phyloP scores from a whole-genome alignment of 2,113 vertebrate species.

The Odocoileus virginianus region DNA sequence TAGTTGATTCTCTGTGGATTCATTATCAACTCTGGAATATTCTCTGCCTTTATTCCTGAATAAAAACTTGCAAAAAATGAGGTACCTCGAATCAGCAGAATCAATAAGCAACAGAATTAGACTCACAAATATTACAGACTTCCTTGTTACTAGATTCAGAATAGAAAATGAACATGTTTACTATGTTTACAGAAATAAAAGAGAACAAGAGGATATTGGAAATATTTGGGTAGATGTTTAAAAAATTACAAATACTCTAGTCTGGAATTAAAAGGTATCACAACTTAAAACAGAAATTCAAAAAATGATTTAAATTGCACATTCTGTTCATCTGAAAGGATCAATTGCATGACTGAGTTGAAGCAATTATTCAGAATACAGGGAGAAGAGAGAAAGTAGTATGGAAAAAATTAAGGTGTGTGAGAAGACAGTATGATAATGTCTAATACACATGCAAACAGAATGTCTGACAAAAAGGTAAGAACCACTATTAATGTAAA shows the following conservation, averaged over 20 bases:
- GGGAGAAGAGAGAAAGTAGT: neutral
- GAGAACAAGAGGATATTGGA: neutral
- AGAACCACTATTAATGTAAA: neutral
- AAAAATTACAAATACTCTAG: neutral
- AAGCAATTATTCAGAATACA: neutral
- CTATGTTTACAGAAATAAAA: neutral
- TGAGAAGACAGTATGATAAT: neutral
- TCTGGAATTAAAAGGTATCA: neutral
- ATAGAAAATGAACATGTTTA: neutral
- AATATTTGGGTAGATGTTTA: neutral
- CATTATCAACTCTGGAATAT: neutral
- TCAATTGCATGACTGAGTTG: neutral
- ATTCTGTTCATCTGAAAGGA: neutral
- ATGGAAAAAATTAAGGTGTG: neutral
- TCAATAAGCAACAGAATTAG: neutral
- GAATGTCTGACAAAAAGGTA: neutral
- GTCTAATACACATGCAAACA: neutral
- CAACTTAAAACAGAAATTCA: neutral
- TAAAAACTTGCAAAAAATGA: neutral
- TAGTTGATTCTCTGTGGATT: neutral
- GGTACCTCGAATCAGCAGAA: neutral
- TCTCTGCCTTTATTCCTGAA: neutral
- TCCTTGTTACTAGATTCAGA: neutral
- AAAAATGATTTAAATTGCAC: neutral
- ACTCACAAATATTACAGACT: neutral